phyloP scores from a whole-genome alignment of 2,797 vertebrate species.

The Zenarchopterus dispar region DNA sequence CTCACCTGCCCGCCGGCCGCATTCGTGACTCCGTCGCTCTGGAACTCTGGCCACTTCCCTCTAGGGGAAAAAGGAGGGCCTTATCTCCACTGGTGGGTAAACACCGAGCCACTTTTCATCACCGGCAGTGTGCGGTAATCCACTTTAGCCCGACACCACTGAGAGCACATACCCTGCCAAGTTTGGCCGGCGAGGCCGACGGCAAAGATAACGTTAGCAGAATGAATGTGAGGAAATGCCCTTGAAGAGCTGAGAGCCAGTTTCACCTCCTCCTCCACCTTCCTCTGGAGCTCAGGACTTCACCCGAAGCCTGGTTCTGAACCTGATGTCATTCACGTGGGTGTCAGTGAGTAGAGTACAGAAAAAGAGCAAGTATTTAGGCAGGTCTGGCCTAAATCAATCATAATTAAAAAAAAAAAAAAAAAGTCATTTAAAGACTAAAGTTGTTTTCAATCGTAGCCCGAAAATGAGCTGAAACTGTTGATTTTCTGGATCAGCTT shows the following conservation, averaged over 20 bases:
- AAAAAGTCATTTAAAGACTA: no score
- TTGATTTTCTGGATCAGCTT: no score
- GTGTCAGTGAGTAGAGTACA: not conserved
- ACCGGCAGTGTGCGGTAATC: conserved; percentile 47
- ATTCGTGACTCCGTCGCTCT: conserved; percentile 13
- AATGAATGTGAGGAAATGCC: conserved; percentile 65
- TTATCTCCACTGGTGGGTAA: conserved; percentile 75
- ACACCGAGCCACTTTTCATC: conserved; percentile 72
- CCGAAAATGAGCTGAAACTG: no score
- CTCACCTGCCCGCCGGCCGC: conserved; percentile 37
- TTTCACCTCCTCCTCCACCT: not conserved
- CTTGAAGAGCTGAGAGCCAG: conserved; percentile 8
- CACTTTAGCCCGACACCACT: conserved; percentile 20
- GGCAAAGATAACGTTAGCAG: conserved; percentile 37
- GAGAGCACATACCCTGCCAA: conserved; percentile 29
- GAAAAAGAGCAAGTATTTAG: not conserved
- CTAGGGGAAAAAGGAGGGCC: conserved; percentile 68
- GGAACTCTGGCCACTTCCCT: conserved; percentile 59
- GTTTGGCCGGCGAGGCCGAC: conserved; percentile 42
- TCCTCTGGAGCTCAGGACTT: not conserved
- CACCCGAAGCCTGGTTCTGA: not conserved
- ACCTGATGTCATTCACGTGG: not conserved
- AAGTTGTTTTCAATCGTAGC: no score
- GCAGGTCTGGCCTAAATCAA: not conserved
- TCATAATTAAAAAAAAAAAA: no score